These are phyloP conservation scores for Burhinus oedicnemus DNA, from an alignment of 2,113 vertebrate species.

Conservation along the genomic window DNA sequence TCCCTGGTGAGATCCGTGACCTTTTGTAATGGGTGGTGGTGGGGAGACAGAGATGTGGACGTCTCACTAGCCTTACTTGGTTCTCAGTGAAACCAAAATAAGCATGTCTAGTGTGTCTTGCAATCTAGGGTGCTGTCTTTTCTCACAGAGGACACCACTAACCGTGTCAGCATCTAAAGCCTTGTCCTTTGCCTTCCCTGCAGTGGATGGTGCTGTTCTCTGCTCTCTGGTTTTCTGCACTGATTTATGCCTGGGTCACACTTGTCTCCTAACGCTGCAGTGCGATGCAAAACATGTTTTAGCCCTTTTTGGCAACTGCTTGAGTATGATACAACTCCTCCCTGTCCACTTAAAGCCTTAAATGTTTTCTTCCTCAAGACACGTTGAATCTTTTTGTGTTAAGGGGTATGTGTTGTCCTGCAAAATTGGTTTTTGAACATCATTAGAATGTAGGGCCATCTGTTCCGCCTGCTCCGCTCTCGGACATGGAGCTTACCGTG, in stretches of 20 bases:
- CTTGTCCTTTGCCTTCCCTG: neutral
- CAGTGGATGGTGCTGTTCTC: fast-evolving
- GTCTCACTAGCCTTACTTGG: neutral
- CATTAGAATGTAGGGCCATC: fast-evolving
- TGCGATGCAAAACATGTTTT: neutral
- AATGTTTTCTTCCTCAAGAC: neutral
- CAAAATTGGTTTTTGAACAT: neutral
- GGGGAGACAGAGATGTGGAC: neutral
- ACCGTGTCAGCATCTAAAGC: neutral
- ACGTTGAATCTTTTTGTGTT: neutral
- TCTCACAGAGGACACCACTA: neutral
- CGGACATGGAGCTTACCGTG: fast-evolving
- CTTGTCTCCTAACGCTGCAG: neutral
- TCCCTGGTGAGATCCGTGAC: neutral
- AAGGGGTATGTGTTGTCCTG: neutral
- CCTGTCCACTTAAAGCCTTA: neutral
- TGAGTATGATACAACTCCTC: neutral
- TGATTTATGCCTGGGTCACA: neutral
- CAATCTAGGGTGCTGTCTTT: neutral
- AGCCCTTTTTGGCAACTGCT: neutral
- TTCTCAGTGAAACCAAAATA: neutral
- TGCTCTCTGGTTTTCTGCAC: neutral
- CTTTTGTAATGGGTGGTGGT: no score
- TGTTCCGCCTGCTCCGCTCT: neutral
- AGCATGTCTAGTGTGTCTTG: neutral